Base-by-base conservation (phyloP, 2,113 vertebrate species). In the Dissostichus mawsoni region DNA sequence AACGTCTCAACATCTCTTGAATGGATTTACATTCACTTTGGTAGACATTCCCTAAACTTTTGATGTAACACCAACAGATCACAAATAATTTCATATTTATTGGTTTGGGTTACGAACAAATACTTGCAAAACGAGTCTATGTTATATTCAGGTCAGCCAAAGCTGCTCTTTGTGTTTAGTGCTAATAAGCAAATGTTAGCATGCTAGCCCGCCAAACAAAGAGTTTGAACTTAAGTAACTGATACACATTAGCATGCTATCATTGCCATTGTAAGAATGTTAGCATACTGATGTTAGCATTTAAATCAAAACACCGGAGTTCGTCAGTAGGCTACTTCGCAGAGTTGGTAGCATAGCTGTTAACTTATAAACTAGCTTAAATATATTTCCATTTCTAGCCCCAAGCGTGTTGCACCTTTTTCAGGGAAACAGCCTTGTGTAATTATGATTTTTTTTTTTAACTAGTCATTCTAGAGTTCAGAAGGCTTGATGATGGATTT, bases 401-500 rank as follows among this genome's bases (percentile, higher is more conserved):
- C 29, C 29, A 29, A 29, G 29, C 29, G 29, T 29, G 29, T 29
- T 29, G 3, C 29, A 29, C 33, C 36, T 44, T 62, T 68, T 52
- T 52, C 6, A n/a, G 25, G 51, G 48, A 12, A 36, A 14, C 10
- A 41, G 12, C 5, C 3, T 50, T 33, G 4, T 23, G 41, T 41
- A 41, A 41, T 41, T 41, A 41, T 7, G 5, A 7, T 41, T 41
- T 41, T 41, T 36, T 41, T 41, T 41, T 41, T 8, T 41, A 41
- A 41, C 36, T 41, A 41, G 36, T 8, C 36, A 41, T 41, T 8
- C 36, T 41, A 41, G 5, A 29, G 18, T 1, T 7, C 11, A 57
- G 12, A 69, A 5, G 8, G 36, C 23, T 58, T 0, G 55, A 69
- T 11, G 66, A 73, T 11, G 5, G 74, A 64, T 78, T 83, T 76